Evolutionary conservation across 2,888 invertebrate species (phyloP).

Genomic region (Ariolimax columbianus): DNA sequence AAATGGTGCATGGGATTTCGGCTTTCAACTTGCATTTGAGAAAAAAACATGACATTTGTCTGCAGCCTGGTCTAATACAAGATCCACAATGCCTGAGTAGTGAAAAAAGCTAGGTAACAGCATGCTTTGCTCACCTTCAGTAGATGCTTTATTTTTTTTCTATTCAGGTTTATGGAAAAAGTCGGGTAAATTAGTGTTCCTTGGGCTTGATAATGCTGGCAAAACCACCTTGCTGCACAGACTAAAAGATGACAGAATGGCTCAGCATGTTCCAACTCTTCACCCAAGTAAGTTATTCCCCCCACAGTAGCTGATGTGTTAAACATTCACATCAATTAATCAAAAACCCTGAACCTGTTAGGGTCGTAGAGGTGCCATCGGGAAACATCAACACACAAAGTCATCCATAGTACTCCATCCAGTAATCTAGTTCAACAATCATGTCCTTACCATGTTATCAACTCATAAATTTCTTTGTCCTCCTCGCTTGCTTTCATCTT

Average conservation of each 20-base stretch:
- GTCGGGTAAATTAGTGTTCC: slow-evolving; percentile 97
- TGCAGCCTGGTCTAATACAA: neutral
- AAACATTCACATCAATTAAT: neutral
- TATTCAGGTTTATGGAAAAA: slow-evolving; percentile 97
- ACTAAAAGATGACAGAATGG: slow-evolving; percentile 99
- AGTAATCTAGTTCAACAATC: too few species aligned
- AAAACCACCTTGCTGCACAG: slow-evolving; percentile 99
- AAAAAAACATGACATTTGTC: too few species aligned
- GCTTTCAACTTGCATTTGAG: too few species aligned
- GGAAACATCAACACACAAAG: too few species aligned
- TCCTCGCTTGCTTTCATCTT: too few species aligned
- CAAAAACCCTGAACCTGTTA: too few species aligned
- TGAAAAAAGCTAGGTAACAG: neutral
- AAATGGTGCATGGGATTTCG: too few species aligned
- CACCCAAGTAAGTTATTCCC: slow-evolving; percentile 90
- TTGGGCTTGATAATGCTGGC: slow-evolving; percentile 99
- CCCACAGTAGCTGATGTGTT: neutral
- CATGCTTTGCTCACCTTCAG: neutral
- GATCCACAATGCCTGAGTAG: too few species aligned
- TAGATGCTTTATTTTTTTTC: slow-evolving; percentile 7
- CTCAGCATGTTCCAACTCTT: slow-evolving; percentile 99
- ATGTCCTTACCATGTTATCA: too few species aligned
- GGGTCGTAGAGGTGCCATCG: too few species aligned
- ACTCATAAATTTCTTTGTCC: too few species aligned
- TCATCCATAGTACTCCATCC: too few species aligned